Percentiles rank a stretch among this genome's conserved stretches.
Conservation (phyloP, 2,113 vertebrate species). For the Genyomyrus donnyi region DNA sequence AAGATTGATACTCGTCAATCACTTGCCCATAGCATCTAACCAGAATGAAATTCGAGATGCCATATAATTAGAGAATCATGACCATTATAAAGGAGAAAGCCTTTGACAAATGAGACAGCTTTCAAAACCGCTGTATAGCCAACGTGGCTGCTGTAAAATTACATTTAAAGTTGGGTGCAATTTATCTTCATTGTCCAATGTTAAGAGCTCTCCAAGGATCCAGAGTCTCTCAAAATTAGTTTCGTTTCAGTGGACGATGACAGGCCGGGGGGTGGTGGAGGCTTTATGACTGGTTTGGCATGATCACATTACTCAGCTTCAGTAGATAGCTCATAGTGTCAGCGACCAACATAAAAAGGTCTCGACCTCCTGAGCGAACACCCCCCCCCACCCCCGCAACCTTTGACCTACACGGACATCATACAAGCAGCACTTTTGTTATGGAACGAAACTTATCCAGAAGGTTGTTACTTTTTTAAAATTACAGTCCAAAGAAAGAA, state of each 20-base stretch:
- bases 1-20: not conserved
- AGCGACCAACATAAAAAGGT: not conserved
- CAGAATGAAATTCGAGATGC: not conserved
- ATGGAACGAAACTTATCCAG: not conserved
- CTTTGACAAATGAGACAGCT: constrained; percentile 5
- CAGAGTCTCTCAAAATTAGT: not conserved
- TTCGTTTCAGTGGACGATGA: not conserved
- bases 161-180: constrained; percentile 20
- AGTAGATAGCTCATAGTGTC: not conserved
- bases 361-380: not conserved
- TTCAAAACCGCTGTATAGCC: not conserved
- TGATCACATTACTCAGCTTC: not conserved
- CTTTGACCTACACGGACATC: not conserved
- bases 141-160: not conserved
- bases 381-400: not conserved
- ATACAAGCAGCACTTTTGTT: not conserved
- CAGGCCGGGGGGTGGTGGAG: not conserved
- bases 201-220: constrained; percentile 12
- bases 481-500: not conserved
- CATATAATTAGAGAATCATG: constrained; percentile 16
- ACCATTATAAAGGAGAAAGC: not conserved
- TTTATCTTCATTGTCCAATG: constrained; percentile 21
- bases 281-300: not conserved
- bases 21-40: not conserved
- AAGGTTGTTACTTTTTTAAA: not conserved